phyloP scores from a whole-genome alignment of 2,113 vertebrate species.

The Cyanocitta stelleri region DNA sequence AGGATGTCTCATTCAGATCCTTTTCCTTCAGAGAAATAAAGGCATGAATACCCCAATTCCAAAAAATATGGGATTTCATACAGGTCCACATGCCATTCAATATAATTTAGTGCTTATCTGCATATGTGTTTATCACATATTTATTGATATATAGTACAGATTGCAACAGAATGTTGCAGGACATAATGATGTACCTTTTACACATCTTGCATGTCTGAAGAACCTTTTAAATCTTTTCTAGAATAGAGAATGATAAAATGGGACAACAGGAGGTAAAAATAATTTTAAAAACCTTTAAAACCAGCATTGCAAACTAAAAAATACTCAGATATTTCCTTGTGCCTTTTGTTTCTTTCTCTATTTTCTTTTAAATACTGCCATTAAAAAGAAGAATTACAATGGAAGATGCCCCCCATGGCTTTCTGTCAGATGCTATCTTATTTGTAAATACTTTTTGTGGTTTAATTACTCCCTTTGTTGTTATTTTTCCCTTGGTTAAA shows the following conservation, averaged over 20 bases:
- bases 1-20: not conserved
- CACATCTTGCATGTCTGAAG: not conserved
- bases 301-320: not conserved
- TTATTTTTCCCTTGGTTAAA: constrained; percentile 6
- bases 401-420: constrained; percentile 49
- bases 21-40: not conserved
- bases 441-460: constrained; percentile 64
- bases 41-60: not conserved
- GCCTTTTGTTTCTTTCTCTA: constrained; percentile 8
- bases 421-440: constrained; percentile 72
- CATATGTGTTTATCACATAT: not conserved
- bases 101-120: not conserved
- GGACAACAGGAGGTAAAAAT: not conserved
- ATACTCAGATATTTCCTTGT: not conserved
- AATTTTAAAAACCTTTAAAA: not conserved
- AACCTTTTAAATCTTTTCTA: not conserved
- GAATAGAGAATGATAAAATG: not conserved
- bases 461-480: constrained; percentile 71
- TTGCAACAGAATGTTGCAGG: not conserved
- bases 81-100: not conserved
- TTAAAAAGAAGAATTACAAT: constrained; percentile 24
- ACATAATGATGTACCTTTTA: not conserved
- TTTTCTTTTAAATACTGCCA: constrained; percentile 41
- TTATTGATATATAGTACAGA: not conserved
- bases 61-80: not conserved